phyloP scores from a whole-genome alignment of 2,797 vertebrate genomes.

The Erithacus rubecula region DNA sequence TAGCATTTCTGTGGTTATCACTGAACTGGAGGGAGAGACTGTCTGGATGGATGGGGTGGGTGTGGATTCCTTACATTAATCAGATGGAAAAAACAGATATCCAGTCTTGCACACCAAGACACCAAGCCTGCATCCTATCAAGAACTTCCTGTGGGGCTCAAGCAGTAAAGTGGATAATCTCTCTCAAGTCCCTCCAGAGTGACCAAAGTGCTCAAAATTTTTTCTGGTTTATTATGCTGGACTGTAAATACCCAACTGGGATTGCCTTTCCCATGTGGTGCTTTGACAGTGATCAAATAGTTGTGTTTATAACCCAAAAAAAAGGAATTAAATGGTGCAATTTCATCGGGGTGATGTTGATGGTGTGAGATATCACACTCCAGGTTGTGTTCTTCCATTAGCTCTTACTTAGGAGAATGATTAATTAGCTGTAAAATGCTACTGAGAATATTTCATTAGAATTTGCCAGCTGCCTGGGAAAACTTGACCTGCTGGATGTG shows the following conservation, averaged over 20 bases:
- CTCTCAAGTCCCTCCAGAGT: conserved; percentile 26
- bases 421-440: not conserved
- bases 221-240: not conserved
- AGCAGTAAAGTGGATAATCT: conserved; percentile 41
- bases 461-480: not conserved
- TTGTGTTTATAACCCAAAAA: not conserved
- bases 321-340: not conserved
- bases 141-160: conserved; percentile 38
- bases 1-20: conserved; percentile 68
- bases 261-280: not conserved
- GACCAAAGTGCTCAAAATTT: conserved; percentile 11
- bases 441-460: not conserved
- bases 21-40: conserved; percentile 57
- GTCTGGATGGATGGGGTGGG: conserved; percentile 8
- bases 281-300: not conserved
- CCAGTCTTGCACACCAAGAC: conserved; percentile 46
- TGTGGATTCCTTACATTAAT: conserved; percentile 26
- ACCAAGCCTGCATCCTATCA: conserved; percentile 14
- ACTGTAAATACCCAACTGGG: not conserved
- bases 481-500: not conserved
- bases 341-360: not conserved
- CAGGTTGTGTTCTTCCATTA: not conserved
- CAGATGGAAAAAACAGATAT: conserved; percentile 60
- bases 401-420: not conserved
- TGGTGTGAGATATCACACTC: not conserved